Evolutionary conservation across 1,140 invertebrate species (phyloP), one percentile per base, ranked within the genome.

Genomic region (Heterodera schachtii): DNA sequence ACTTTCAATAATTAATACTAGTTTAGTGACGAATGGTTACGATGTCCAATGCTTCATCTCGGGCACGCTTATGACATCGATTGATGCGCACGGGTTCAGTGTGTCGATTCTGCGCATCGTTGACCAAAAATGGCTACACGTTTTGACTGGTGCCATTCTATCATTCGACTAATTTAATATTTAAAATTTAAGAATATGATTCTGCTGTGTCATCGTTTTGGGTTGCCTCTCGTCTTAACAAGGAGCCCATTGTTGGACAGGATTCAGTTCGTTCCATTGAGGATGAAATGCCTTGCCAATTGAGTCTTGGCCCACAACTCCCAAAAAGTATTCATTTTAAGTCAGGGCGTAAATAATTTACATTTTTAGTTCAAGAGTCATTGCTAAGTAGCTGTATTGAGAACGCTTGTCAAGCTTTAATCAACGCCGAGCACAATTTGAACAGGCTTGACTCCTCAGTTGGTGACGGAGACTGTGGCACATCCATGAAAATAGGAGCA

Each of bases 31-130:
- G n/a, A 91, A 91, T 85, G 90, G 91, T 5, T 91, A 94, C 3
- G 88, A 85, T 49, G 90, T 93, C 3, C 90, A 92, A 80, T 91
- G 94, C 75, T 91, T 93, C 6, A 95, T 93, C 89, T 92, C 92
- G 69, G 94, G 94, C 2, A 90, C 92, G 71, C 91, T 94, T 69
- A 94, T 95, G 92, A 94, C 94, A 3, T 95, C 94, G 0, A 91
- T 95, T 73, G 93, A 95, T 84, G 95, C 94, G 92, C 92, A 93
- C 77, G 95, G 95, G 1, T 90, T 95, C 75, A 94, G 94, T 82
- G 91, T 95, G 41, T 93, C 93, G 44, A 74, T 95, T 16, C 85
- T 95, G 19, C 92, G 93, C 60, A 80, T 91, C 0, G 86, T 67
- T 43, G 70, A 90, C 84, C 81, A 88, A 47, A 82, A 82, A 4